phyloP scores from a whole-genome alignment of 2,888 invertebrate species.

The Lasioglossum lativentre region DNA sequence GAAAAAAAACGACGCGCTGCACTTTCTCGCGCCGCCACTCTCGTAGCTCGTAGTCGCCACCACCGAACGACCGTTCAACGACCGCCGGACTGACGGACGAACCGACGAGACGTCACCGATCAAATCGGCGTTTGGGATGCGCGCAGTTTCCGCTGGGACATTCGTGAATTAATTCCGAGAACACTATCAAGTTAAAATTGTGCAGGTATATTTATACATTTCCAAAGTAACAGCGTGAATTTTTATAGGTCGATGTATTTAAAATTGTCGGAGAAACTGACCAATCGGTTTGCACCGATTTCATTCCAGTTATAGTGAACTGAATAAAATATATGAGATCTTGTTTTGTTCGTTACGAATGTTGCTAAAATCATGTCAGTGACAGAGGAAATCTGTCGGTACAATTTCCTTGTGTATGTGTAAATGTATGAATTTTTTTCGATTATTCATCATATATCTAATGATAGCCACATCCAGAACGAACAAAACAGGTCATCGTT shows the following conservation, averaged over 20 bases:
- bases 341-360: too few relatives aligned
- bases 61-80: not conserved
- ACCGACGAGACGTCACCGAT: not conserved
- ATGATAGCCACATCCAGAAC: not conserved
- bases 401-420: too few relatives aligned
- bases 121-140: not conserved
- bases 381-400: too few relatives aligned
- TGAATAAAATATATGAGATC: too few relatives aligned
- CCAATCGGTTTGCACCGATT: too few relatives aligned
- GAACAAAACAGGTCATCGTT: not conserved
- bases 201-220: not conserved
- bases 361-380: too few relatives aligned
- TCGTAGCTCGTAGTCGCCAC: conserved; percentile 28
- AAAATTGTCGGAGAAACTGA: not conserved
- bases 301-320: too few relatives aligned
- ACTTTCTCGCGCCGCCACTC: conserved; percentile 16
- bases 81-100: not conserved
- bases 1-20: conserved; percentile 16
- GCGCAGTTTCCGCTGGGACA: not conserved
- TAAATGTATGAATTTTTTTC: too few relatives aligned
- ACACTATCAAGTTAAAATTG: not conserved
- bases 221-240: not conserved
- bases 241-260: not conserved
- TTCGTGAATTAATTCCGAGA: not conserved
- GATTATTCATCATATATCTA: too few relatives aligned